These are phyloP conservation scores for Pocota personata DNA, from an alignment of 2,888 invertebrate species.

Conservation along the genomic window DNA sequence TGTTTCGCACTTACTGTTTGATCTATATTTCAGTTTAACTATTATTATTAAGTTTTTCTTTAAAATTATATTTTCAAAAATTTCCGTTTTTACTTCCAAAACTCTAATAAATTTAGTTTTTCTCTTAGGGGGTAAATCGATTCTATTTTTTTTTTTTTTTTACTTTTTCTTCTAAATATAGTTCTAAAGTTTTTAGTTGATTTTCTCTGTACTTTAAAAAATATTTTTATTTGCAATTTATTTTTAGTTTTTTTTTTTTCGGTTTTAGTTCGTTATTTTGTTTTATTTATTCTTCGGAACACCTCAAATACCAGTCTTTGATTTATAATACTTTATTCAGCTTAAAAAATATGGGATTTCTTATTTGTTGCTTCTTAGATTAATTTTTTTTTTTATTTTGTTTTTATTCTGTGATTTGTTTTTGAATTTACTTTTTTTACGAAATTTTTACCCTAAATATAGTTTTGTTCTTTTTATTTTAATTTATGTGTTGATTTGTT, in stretches of 20 bases:
- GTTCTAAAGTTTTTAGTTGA: constrained; percentile 64
- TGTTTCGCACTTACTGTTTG: constrained; percentile 45
- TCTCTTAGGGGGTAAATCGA: constrained; percentile 63
- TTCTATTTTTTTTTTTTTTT: constrained; percentile 57
- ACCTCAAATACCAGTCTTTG: constrained; percentile 83
- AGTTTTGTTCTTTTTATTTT: constrained; percentile 38
- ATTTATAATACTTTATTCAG: constrained; percentile 79
- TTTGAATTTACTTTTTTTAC: constrained; percentile 58
- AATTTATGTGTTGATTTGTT: constrained; percentile 44
- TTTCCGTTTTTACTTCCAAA: constrained; percentile 29
- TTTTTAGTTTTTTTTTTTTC: constrained; percentile 62
- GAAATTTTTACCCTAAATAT: constrained; percentile 63
- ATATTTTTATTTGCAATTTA: constrained; percentile 55
- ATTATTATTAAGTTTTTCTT: constrained; percentile 40
- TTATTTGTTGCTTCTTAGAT: constrained; percentile 74
- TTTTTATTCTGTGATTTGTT: constrained; percentile 62
- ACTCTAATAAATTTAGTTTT: constrained; percentile 45
- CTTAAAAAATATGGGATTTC: constrained; percentile 72
- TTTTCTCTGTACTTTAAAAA: constrained; percentile 65
- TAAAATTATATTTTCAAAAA: constrained; percentile 41
- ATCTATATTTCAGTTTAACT: constrained; percentile 53
- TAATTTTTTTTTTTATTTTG: constrained; percentile 34
- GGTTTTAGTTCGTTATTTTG: constrained; percentile 54
- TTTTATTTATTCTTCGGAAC: constrained; percentile 82
- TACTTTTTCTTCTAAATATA: constrained; percentile 48